These are phyloP conservation scores for Frankliniella intonsa DNA, from an alignment of 2,888 invertebrate species.

Conservation along the genomic window DNA sequence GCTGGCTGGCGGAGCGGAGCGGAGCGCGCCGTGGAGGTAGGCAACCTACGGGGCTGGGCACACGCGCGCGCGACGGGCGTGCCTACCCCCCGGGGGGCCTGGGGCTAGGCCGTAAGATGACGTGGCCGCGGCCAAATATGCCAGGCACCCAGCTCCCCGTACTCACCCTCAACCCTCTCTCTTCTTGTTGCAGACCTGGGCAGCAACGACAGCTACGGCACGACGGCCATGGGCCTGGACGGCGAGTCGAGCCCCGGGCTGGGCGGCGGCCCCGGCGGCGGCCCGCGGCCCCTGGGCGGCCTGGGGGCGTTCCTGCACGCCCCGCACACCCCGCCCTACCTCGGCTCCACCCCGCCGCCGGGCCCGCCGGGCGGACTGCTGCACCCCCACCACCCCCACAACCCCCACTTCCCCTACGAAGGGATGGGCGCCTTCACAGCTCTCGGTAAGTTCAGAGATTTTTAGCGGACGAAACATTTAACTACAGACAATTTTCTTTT, in stretches of 20 bases:
- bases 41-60: background rate
- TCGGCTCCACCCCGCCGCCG: slow-evolving; percentile 16
- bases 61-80: background rate
- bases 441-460: background rate
- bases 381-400: slow-evolving; percentile 20
- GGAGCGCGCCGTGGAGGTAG: slow-evolving; percentile 10
- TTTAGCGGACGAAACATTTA: background rate
- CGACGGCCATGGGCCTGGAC: slow-evolving; percentile 74
- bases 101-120: background rate
- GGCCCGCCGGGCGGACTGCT: background rate
- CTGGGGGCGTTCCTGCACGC: slow-evolving; percentile 7
- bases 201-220: slow-evolving; percentile 82
- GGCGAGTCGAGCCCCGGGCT: slow-evolving; percentile 49
- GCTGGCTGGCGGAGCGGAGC: background rate
- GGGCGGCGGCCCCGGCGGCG: background rate
- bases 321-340: slow-evolving; percentile 19
- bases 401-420: slow-evolving; percentile 19
- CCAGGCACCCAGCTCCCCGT: too few species aligned
- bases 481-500: too few species aligned
- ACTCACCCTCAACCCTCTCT: slow-evolving; percentile 31
- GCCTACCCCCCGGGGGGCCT: slow-evolving; percentile 1
- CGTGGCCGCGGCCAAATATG: background rate
- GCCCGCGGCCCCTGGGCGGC: background rate
- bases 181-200: slow-evolving; percentile 62
- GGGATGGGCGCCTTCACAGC: slow-evolving; percentile 16